phyloP scores from a whole-genome alignment of 2,797 vertebrate genomes.

The Falco rusticolus region DNA sequence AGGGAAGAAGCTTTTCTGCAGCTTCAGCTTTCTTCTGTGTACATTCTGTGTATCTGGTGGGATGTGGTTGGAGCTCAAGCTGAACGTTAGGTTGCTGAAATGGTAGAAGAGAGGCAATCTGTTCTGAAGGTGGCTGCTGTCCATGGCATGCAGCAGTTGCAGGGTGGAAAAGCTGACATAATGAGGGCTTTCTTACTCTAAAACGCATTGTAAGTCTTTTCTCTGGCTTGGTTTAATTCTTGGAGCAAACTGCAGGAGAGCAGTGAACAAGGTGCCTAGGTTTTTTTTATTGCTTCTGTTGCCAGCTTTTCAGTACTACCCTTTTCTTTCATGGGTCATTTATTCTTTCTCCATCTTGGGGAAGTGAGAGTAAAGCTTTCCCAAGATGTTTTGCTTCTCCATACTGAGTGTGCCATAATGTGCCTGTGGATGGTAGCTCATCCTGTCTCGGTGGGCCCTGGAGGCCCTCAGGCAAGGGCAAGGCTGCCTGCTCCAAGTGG shows the following conservation, averaged over 20 bases:
- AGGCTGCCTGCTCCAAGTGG: neutral
- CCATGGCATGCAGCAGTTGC: neutral
- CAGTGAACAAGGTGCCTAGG: neutral
- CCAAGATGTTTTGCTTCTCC: neutral
- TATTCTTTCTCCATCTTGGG: neutral
- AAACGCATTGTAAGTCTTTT: neutral
- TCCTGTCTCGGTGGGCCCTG: neutral
- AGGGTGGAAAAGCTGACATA: neutral
- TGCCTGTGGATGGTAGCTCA: neutral
- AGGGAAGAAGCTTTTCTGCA: neutral
- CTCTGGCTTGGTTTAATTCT: neutral
- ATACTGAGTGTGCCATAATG: fast-evolving
- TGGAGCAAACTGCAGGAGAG: neutral
- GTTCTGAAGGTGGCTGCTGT: neutral
- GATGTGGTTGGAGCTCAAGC: neutral
- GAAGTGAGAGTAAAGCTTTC: neutral
- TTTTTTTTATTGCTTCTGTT: neutral
- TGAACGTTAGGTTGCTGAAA: fast-evolving
- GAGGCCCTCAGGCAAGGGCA: neutral
- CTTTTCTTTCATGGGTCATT: neutral
- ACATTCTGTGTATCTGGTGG: fast-evolving
- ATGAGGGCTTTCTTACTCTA: neutral
- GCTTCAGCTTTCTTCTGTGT: neutral
- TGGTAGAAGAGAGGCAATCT: neutral
- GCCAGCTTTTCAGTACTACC: neutral